A percentile compares a stretch with the other conserved stretches of the same genome.
Evolutionary conservation across 2,113 vertebrate species (phyloP).

Genomic region (Rhea pennata): DNA sequence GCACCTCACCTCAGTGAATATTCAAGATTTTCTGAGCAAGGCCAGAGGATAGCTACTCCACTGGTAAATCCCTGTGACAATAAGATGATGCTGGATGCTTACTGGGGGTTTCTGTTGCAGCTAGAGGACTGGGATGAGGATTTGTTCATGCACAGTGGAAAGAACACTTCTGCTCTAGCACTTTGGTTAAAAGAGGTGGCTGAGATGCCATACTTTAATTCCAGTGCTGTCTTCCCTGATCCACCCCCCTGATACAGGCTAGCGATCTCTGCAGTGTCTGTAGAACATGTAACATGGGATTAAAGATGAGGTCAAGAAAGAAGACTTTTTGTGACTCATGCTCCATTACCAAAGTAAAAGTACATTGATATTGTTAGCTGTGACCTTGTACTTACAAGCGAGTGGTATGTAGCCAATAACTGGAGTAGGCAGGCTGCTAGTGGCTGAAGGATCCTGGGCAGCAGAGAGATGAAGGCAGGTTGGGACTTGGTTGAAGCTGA

Average conservation of each 20-base stretch:
- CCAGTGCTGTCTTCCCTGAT: neutral
- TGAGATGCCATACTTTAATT: neutral
- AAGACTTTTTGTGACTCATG: accelerated
- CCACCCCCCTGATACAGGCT: neutral
- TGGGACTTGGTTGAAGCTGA: neutral
- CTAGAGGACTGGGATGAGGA: neutral
- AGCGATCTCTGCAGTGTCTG: neutral
- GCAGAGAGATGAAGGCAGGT: neutral
- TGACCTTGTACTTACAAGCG: neutral
- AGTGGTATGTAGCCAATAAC: accelerated
- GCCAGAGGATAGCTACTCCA: too few relatives aligned
- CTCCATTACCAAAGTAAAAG: accelerated
- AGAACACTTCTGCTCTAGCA: neutral
- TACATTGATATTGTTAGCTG: accelerated
- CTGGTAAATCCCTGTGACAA: too few relatives aligned
- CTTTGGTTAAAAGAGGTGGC: neutral
- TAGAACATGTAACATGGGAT: neutral
- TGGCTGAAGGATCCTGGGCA: neutral
- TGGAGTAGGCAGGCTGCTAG: neutral
- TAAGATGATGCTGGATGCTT: neutral
- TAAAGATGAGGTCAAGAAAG: neutral
- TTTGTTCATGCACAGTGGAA: neutral
- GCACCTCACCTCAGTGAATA: too few relatives aligned
- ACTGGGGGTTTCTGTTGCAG: neutral
- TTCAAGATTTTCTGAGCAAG: neutral